Base-by-base conservation (phyloP, 2,113 vertebrate species). In the Urocitellus parryii region DNA sequence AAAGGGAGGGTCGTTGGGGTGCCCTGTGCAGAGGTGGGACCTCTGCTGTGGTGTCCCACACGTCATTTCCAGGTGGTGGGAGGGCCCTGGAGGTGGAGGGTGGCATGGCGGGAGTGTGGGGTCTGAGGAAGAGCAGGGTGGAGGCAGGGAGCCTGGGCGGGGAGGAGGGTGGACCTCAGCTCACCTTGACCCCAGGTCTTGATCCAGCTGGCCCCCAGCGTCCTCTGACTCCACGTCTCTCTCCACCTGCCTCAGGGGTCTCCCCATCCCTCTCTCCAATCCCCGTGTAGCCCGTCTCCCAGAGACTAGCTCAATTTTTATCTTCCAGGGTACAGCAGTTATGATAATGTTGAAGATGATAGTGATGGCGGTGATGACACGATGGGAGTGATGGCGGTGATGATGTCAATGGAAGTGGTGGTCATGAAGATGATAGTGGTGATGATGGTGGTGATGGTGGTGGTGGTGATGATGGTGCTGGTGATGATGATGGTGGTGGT, bases 371-470 rank as follows among this genome's bases (percentile, higher is more conserved):
- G 7, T 27, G 2, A 0, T 13, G 34, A 0, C 13, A 0, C 13
- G 34, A 3, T 68, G 48, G 48, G 11, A 8, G 48, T 45, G 76
- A 0, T 78, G 8, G 4, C 56, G 48, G 0, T 42, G 18, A 0
- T 34, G 67, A 0, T 72, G 37, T 0, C 61, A 6, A 0, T 73
- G 27, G 0, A 45, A 27, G 0, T n/a, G 39, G 0, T n/a, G 56
- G 0, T 48, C 13, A 0, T 42, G 20, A 0, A 5, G 27, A 0
- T 34, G 4, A 0, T 51, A 16, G 0, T 74, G 68, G 0, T 76
- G 56, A 0, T 29, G 25, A 0, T 56, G 12, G 0, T 56, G 22
- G 0, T 37, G 51, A 0, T 42, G 27, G 3, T 8, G 70, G 39
- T 34, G 4, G 0, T 56, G 22, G 0, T 37, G 51, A 0, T 42